These are phyloP conservation scores for Aphelocoma coerulescens DNA, from an alignment of 2,113 vertebrate genomes.

Conservation along the genomic window DNA sequence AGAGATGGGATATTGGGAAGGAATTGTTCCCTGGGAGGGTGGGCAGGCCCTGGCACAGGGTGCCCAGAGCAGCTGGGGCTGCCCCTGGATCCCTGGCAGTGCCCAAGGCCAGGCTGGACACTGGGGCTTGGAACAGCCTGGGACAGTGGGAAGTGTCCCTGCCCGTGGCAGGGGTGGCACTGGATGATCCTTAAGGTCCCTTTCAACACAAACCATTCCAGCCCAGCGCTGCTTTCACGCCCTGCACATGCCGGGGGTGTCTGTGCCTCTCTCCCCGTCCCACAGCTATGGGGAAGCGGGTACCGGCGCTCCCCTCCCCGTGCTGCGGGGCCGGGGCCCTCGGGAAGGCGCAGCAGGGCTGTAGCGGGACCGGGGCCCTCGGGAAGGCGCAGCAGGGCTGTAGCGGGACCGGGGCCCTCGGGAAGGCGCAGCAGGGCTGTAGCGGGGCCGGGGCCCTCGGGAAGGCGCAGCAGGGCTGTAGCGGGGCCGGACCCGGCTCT, in stretches of 20 bases:
- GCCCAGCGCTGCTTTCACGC: too few species aligned
- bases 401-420: too few species aligned
- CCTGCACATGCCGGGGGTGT: background rate
- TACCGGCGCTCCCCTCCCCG: background rate
- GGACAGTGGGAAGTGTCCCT: fast-evolving
- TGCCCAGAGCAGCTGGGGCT: background rate
- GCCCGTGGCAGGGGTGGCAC: too few species aligned
- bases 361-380: too few species aligned
- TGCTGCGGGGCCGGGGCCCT: too few species aligned
- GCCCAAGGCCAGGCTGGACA: background rate
- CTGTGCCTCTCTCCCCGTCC: background rate
- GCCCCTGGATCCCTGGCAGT: background rate
- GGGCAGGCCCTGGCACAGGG: background rate
- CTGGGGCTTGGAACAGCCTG: background rate
- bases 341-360: background rate
- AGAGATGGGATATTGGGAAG: background rate
- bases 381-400: background rate
- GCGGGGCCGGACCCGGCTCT: too few species aligned
- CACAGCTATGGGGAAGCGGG: background rate
- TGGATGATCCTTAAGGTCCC: fast-evolving
- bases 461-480: background rate
- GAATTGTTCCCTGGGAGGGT: fast-evolving
- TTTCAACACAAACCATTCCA: background rate
- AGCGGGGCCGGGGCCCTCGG: too few species aligned
- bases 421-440: background rate